Evolutionary conservation across 2,888 invertebrate genomes (phyloP).

Genomic region (Ectemnius cavifrons): DNA sequence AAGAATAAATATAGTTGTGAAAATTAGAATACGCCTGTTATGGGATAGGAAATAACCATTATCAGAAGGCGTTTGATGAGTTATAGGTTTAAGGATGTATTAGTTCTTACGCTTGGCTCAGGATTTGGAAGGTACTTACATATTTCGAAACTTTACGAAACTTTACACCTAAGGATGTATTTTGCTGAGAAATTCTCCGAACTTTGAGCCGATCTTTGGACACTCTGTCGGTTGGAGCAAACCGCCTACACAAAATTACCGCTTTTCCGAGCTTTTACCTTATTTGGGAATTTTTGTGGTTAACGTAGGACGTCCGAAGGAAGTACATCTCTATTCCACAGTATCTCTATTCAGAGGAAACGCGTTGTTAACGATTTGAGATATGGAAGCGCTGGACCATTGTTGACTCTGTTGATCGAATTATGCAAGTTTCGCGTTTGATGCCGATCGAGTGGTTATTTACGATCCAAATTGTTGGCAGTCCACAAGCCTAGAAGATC

Average conservation of each 20-base stretch:
- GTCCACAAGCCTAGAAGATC: no score
- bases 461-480: no score
- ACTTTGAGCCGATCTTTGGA: no score
- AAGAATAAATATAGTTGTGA: neutral
- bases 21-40: neutral
- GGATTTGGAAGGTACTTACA: neutral
- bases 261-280: neutral
- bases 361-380: no score
- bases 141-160: neutral
- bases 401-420: no score
- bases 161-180: neutral
- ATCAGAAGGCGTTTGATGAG: neutral
- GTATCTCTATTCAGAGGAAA: no score
- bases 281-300: neutral
- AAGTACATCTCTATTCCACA: no score
- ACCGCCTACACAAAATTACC: neutral
- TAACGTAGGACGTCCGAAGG: no score
- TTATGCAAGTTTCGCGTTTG: no score
- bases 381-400: no score
- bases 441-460: no score
- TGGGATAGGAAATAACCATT: constrained; percentile 1
- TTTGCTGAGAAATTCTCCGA: neutral
- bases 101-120: neutral
- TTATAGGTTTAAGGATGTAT: neutral
- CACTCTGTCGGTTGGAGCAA: neutral